Evolutionary conservation across 2,113 vertebrate species (phyloP).

Genomic region (Paramormyrops kingsleyae): DNA sequence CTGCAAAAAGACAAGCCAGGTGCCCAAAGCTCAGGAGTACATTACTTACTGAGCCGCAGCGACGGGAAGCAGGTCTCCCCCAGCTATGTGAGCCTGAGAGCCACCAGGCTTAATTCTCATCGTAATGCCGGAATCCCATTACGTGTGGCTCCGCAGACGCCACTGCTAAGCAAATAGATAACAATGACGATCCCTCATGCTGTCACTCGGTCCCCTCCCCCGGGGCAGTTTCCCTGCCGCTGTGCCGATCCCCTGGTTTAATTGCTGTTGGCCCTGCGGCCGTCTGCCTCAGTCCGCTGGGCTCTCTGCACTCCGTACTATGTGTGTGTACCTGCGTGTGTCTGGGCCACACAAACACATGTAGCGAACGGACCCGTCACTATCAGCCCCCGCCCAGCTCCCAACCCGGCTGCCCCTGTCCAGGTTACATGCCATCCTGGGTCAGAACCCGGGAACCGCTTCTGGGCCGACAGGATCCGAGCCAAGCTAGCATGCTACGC

Average conservation of each 20-base stretch:
- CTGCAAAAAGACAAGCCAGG: neutral
- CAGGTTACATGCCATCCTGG: neutral
- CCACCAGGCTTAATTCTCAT: slow-evolving; percentile 36
- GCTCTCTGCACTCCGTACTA: slow-evolving; percentile 16
- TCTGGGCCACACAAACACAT: neutral
- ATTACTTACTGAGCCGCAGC: neutral
- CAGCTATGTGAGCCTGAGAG: neutral
- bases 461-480: neutral
- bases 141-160: slow-evolving; percentile 61
- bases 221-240: slow-evolving; percentile 48
- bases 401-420: neutral
- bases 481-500: neutral
- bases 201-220: slow-evolving; percentile 56
- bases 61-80: neutral
- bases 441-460: neutral
- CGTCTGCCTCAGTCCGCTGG: slow-evolving; percentile 51
- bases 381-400: neutral
- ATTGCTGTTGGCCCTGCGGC: slow-evolving; percentile 65
- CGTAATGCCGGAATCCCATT: slow-evolving; percentile 63
- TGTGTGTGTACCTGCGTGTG: neutral
- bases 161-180: slow-evolving; percentile 70
- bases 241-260: slow-evolving; percentile 55
- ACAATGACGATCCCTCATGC: slow-evolving; percentile 73
- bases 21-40: neutral
- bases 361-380: neutral